These are phyloP conservation scores for Drosophila repletoides DNA, from an alignment of 1,140 invertebrate species.

Conservation along the genomic window DNA sequence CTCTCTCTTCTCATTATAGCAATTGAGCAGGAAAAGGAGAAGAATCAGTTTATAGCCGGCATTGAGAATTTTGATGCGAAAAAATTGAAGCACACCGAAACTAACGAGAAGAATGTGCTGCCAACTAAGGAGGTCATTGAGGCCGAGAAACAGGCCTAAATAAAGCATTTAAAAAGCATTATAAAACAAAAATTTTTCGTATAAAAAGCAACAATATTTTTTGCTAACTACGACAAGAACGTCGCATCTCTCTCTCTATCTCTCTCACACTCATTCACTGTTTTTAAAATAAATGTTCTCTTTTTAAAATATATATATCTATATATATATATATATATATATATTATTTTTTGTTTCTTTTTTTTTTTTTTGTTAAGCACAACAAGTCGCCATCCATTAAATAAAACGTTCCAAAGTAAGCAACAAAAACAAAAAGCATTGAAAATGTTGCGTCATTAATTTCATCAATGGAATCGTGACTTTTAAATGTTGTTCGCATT, in stretches of 20 bases:
- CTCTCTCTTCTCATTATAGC: slow-evolving; percentile 84
- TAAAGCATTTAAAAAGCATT: slow-evolving; percentile 2
- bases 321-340: not conserved
- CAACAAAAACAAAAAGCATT: not conserved
- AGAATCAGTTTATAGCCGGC: slow-evolving; percentile 92
- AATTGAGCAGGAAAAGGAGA: slow-evolving; percentile 93
- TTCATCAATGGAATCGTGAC: slow-evolving; percentile 8
- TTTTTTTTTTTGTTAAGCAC: not conserved
- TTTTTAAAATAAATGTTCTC: not conserved
- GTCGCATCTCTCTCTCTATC: slow-evolving; percentile 24
- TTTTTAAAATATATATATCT: not conserved
- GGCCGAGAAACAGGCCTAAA: slow-evolving; percentile 87
- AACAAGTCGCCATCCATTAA: slow-evolving; percentile 20
- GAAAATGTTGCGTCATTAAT: slow-evolving; percentile 18
- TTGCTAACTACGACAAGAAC: slow-evolving; percentile 18
- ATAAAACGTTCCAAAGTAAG: slow-evolving; percentile 22
- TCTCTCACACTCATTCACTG: not conserved
- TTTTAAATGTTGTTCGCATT: not conserved
- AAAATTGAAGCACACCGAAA: slow-evolving; percentile 94
- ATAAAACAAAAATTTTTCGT: no score
- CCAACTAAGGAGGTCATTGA: slow-evolving; percentile 92
- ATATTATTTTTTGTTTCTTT: slow-evolving; percentile 1
- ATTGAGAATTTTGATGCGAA: slow-evolving; percentile 93
- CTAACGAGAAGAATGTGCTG: slow-evolving; percentile 94
- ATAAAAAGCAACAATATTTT: not conserved